Percentiles rank a stretch among this genome's conserved stretches.
Conservation (phyloP, 2,113 vertebrate species). For the Silurus meridionalis region DNA sequence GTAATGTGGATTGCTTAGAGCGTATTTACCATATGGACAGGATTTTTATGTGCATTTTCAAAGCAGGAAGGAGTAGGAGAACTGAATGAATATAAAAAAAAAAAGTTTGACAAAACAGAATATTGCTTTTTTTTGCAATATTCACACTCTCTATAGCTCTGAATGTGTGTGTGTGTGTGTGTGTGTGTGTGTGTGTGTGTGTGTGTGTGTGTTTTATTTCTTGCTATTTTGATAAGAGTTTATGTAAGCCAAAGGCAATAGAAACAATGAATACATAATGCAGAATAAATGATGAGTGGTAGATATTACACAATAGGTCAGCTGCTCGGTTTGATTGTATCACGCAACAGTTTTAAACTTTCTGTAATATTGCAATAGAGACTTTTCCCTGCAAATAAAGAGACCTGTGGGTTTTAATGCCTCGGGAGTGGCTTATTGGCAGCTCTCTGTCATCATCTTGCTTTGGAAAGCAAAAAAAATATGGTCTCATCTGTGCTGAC, state of each 20-base stretch:
- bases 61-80: not conserved
- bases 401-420: conserved; percentile 26
- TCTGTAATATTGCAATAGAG: conserved; percentile 23
- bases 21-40: not conserved
- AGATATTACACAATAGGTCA: conserved; percentile 34
- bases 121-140: conserved; percentile 1
- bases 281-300: conserved; percentile 20
- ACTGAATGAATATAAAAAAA: not conserved
- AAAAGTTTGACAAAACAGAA: conserved; percentile 17
- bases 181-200: not conserved
- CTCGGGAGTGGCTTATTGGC: conserved; percentile 26
- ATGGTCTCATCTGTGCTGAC: conserved; percentile 24
- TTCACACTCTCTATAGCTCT: not conserved
- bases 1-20: not conserved
- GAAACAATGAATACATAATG: conserved; percentile 27
- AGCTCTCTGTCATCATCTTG: conserved; percentile 23
- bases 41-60: not conserved
- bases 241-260: conserved; percentile 25
- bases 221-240: conserved; percentile 1
- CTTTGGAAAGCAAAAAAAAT: conserved; percentile 26
- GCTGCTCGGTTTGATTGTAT: conserved; percentile 29
- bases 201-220: not conserved
- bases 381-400: conserved; percentile 9
- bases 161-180: not conserved
- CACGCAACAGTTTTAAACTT: conserved; percentile 14